Evolutionary conservation across 2,797 vertebrate species (phyloP).

Genomic region (Hemitrygon akajei): DNA sequence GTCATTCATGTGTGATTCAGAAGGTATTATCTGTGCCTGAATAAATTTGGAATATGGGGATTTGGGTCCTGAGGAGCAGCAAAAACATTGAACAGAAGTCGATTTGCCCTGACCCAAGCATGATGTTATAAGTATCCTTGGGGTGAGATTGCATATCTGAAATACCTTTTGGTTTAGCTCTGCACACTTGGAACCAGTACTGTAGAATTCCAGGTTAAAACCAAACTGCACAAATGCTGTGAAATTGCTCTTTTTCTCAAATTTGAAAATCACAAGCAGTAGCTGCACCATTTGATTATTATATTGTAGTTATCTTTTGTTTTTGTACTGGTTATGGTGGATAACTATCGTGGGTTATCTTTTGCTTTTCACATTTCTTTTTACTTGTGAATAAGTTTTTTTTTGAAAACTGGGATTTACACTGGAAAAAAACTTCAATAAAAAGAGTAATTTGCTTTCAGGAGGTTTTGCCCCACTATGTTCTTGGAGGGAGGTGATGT

Average conservation of each 20-base stretch:
- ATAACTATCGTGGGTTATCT: neutral
- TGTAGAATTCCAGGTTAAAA: neutral
- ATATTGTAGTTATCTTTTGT: neutral
- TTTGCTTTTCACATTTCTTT: neutral
- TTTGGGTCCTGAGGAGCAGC: neutral
- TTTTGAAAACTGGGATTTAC: neutral
- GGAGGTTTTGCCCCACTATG: neutral
- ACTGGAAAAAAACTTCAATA: conserved; percentile 13
- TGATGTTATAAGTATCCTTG: neutral
- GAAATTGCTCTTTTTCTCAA: conserved; percentile 2
- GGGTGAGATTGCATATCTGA: neutral
- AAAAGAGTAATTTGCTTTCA: neutral
- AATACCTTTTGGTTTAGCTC: neutral
- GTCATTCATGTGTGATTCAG: neutral
- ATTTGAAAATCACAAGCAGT: neutral
- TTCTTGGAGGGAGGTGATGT: neutral
- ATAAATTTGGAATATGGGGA: neutral
- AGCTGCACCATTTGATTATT: conserved; percentile 1
- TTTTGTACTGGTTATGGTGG: neutral
- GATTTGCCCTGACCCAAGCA: neutral
- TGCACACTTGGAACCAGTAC: neutral
- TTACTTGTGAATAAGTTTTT: too few relatives aligned
- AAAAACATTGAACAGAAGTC: neutral
- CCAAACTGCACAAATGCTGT: neutral
- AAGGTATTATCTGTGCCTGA: too few relatives aligned